Conservation (phyloP, 1,140 invertebrate species). For the Brachionus plicatilis region DNA sequence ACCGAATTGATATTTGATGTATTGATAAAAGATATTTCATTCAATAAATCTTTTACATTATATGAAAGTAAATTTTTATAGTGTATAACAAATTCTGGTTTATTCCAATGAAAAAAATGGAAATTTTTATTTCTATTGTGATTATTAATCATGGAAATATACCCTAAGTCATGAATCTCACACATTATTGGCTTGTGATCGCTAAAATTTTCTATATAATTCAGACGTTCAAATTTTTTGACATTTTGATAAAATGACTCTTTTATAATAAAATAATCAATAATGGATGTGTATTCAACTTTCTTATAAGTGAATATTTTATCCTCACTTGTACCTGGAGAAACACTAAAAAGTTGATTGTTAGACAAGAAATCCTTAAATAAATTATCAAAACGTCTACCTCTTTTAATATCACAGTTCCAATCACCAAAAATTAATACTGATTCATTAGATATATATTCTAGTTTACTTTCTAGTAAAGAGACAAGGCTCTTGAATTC, state of each 20-base stretch:
- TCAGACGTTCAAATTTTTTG: neutral
- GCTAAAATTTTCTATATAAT: neutral
- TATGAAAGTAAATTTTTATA: neutral
- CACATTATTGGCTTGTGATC: neutral
- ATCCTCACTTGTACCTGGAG: neutral
- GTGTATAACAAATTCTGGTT: neutral
- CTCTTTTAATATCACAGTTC: too few relatives aligned
- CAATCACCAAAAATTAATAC: too few relatives aligned
- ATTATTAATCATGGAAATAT: neutral
- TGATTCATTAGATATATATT: too few relatives aligned
- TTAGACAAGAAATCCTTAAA: too few relatives aligned
- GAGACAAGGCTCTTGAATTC: too few relatives aligned
- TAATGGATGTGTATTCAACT: neutral
- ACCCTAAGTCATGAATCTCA: neutral
- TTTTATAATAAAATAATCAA: too few relatives aligned
- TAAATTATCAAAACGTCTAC: too few relatives aligned
- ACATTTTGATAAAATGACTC: neutral
- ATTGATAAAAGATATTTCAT: neutral
- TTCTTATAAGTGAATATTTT: neutral
- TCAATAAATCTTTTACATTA: neutral
- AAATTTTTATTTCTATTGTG: too few relatives aligned
- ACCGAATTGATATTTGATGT: neutral
- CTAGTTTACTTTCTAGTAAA: too few relatives aligned
- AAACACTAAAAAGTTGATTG: too few relatives aligned
- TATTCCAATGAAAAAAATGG: too few relatives aligned